Conservation (phyloP, 2,888 invertebrate species). For the Caenorhabditis doughertyi region DNA sequence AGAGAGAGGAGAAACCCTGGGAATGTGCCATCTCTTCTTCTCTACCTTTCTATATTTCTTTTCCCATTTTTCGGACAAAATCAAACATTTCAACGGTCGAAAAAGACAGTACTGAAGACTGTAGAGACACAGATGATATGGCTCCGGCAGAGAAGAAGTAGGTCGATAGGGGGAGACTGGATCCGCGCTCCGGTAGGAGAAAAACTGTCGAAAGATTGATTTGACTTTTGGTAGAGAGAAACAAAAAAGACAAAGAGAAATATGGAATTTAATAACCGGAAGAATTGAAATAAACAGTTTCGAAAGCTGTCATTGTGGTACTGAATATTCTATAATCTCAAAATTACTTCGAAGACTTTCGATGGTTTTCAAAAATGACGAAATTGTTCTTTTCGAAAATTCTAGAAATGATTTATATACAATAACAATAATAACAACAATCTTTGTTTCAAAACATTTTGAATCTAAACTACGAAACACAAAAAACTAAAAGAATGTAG, state of each 20-base stretch:
- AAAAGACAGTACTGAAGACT: constrained; percentile 18
- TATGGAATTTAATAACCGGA: constrained; percentile 9
- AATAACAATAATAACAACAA: not conserved
- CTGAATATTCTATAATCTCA: too few species aligned
- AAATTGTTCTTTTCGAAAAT: too few species aligned
- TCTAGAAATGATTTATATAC: too few species aligned
- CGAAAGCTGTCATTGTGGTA: too few species aligned
- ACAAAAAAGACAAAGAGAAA: not conserved
- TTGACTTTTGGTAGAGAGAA: constrained; percentile 1
- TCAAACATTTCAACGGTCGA: constrained; percentile 54
- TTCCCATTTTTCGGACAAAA: constrained; percentile 37
- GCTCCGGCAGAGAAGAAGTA: constrained; percentile 37
- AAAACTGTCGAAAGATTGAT: constrained; percentile 19
- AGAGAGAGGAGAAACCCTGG: constrained; percentile 2
- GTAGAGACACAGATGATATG: constrained; percentile 11
- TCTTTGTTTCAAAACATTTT: not conserved
- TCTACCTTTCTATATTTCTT: constrained; percentile 26
- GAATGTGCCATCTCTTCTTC: constrained; percentile 45
- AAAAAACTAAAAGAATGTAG: not conserved
- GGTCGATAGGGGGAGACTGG: constrained; percentile 38
- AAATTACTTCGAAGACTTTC: too few species aligned
- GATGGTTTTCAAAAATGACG: too few species aligned
- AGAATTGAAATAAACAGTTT: too few species aligned
- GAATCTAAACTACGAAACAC: not conserved
- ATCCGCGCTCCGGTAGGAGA: constrained; percentile 16